phyloP scores from a whole-genome alignment of 2,888 invertebrate genomes.

The Diaperis boleti region DNA sequence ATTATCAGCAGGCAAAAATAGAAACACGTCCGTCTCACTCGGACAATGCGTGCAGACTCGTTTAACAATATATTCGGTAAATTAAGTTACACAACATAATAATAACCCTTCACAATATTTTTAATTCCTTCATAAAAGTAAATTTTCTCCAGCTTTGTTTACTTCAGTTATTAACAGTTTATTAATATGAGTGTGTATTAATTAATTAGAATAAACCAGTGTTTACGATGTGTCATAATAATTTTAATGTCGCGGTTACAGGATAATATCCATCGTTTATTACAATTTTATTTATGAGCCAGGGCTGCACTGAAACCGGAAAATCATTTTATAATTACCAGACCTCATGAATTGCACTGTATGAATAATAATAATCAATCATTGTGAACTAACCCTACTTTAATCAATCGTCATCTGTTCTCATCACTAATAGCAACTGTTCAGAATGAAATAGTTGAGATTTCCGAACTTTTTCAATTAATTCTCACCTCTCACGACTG shows the following conservation, averaged over 20 bases:
- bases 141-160: no score
- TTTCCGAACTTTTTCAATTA: slow-evolving; percentile 36
- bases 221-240: background rate
- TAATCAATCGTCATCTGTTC: slow-evolving; percentile 11
- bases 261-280: background rate
- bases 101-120: no score
- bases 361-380: slow-evolving; percentile 15
- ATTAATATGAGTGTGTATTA: no score
- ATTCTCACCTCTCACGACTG: slow-evolving; percentile 23
- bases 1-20: no score
- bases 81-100: no score
- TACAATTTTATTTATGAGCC: slow-evolving; percentile 14
- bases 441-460: slow-evolving; percentile 30
- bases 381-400: slow-evolving; percentile 15
- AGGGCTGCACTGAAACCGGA: slow-evolving; percentile 14
- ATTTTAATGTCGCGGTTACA: background rate
- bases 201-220: background rate
- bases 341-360: slow-evolving; percentile 15
- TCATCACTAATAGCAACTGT: background rate
- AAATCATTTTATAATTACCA: slow-evolving; percentile 31
- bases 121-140: no score
- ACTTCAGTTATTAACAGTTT: no score
- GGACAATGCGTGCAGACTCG: no score
- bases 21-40: no score
- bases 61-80: no score